Evolutionary conservation across 2,888 invertebrate species (phyloP).

Genomic region (Herminia tarsipennalis): DNA sequence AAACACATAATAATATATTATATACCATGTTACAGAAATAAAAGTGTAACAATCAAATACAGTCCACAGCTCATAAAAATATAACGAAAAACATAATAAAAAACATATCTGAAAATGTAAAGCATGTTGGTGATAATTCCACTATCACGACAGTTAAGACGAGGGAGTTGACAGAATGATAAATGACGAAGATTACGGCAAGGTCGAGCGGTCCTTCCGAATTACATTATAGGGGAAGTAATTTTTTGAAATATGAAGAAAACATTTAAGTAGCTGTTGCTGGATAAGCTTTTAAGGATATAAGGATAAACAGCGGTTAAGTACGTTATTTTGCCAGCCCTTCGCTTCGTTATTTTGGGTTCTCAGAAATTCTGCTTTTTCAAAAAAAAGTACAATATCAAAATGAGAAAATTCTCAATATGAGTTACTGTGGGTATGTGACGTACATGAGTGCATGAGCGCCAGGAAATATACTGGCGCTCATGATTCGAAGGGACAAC

Average conservation of each 20-base stretch:
- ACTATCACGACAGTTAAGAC: constrained; percentile 36
- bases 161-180: constrained; percentile 37
- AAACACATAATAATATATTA: too few species aligned
- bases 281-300: not conserved
- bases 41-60: too few species aligned
- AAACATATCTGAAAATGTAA: constrained; percentile 30
- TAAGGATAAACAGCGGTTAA: not conserved
- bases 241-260: constrained; percentile 25
- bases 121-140: constrained; percentile 36
- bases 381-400: too few species aligned
- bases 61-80: too few species aligned
- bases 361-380: too few species aligned
- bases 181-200: constrained; percentile 41
- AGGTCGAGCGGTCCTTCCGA: constrained; percentile 28
- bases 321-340: not conserved
- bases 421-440: too few species aligned
- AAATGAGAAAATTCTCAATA: too few species aligned
- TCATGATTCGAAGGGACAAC: too few species aligned
- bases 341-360: not conserved
- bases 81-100: constrained; percentile 3
- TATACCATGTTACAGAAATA: too few species aligned
- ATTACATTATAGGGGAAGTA: constrained; percentile 32
- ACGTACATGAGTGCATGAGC: too few species aligned
- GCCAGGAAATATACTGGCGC: too few species aligned
- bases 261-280: not conserved